Conservation (phyloP, 2,888 invertebrate species). For the Microdon myrmicae region DNA sequence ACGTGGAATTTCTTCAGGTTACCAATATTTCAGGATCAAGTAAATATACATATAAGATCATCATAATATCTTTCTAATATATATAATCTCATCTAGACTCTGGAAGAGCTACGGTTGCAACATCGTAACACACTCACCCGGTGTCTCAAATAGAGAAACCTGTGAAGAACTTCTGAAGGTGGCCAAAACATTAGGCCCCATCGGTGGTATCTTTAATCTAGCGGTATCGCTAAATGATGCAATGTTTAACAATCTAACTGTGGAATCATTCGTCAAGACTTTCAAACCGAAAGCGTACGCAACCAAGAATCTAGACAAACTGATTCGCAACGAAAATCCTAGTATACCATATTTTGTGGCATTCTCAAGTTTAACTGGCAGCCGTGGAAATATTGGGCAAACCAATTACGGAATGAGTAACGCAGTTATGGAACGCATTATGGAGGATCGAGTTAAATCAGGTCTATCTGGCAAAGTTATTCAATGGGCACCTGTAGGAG, state of each 20-base stretch:
- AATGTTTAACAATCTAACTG: conserved; percentile 80
- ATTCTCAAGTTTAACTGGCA: conserved; percentile 92
- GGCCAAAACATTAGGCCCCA: conserved; percentile 73
- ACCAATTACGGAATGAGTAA: conserved; percentile 87
- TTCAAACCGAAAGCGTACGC: conserved; percentile 83
- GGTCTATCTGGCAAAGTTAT: conserved; percentile 84
- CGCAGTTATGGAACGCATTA: conserved; percentile 89
- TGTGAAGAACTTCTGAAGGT: conserved; percentile 75
- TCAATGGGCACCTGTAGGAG: conserved; percentile 94
- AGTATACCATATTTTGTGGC: conserved; percentile 80
- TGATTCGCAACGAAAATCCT: conserved; percentile 72
- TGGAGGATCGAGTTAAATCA: conserved; percentile 76
- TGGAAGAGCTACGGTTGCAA: conserved; percentile 79
- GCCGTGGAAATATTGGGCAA: conserved; percentile 91
- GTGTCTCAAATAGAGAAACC: conserved; percentile 77
- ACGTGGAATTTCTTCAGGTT: conserved; percentile 81
- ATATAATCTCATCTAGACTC: conserved; percentile 69
- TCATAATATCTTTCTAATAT: no score
- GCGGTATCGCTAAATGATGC: conserved; percentile 84
- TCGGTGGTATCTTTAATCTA: conserved; percentile 91
- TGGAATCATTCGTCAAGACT: conserved; percentile 75
- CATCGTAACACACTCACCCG: conserved; percentile 75
- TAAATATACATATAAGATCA: no score
- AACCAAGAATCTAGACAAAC: conserved; percentile 79
- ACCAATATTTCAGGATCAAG: conserved; percentile 81